phyloP scores from a whole-genome alignment of 2,797 vertebrate species.

The Falco novaeseelandiae region DNA sequence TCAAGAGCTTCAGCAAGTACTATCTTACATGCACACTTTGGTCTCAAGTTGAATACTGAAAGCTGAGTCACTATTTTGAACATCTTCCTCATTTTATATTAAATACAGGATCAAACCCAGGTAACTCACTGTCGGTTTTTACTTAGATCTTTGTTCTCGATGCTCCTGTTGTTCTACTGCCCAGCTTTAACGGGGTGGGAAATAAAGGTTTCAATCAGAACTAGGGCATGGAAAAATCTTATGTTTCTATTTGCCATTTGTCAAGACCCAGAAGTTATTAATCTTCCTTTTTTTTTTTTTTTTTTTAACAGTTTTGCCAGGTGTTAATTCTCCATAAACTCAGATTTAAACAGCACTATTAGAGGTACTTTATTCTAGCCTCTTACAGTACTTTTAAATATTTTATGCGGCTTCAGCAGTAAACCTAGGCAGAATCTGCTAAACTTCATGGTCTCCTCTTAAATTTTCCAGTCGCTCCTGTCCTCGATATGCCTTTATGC shows the following conservation, averaged over 20 bases:
- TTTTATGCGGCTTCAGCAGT: background rate
- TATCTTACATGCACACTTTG: background rate
- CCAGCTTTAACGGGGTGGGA: background rate
- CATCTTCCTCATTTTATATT: background rate
- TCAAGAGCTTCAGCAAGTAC: background rate
- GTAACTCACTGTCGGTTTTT: background rate
- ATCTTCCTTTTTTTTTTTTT: background rate
- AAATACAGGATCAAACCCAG: background rate
- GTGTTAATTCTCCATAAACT: slow-evolving; percentile 35
- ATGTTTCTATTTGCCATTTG: background rate
- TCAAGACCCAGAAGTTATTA: background rate
- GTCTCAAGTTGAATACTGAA: background rate
- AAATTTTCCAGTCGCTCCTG: background rate
- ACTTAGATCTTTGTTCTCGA: background rate
- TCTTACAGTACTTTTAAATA: slow-evolving; percentile 8
- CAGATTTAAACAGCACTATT: slow-evolving; percentile 5
- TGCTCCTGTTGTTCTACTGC: background rate
- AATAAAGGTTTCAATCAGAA: slow-evolving; percentile 3
- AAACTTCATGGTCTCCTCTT: slow-evolving; percentile 6
- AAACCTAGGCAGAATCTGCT: slow-evolving; percentile 7
- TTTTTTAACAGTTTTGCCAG: background rate
- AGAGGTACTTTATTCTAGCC: background rate
- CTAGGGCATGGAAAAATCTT: background rate
- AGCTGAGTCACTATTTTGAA: background rate
- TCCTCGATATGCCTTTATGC: background rate